These are phyloP conservation scores for Gymnocephalus cernua DNA, from an alignment of 2,113 vertebrate genomes.

Conservation along the genomic window DNA sequence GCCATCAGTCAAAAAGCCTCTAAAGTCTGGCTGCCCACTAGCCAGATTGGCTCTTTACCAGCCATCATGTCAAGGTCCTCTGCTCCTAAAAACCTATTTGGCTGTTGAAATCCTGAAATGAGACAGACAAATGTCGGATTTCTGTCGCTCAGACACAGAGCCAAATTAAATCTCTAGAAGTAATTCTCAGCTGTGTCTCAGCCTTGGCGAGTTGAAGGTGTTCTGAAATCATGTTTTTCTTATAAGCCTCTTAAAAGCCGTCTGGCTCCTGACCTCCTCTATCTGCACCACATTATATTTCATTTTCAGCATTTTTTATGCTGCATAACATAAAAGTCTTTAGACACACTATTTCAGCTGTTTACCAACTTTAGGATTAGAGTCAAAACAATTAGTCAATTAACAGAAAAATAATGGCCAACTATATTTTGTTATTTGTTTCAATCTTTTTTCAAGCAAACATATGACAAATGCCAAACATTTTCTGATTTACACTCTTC, in stretches of 20 bases:
- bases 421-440: not conserved
- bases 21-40: conserved; percentile 25
- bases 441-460: not conserved
- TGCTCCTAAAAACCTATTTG: not conserved
- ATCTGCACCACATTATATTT: conserved; percentile 19
- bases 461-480: too few species aligned
- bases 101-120: conserved; percentile 23
- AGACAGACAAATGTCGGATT: not conserved
- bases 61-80: not conserved
- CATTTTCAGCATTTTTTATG: conserved; percentile 8
- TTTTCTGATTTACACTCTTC: too few species aligned
- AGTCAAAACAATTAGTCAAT: not conserved
- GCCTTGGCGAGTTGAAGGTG: conserved; percentile 53
- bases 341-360: not conserved
- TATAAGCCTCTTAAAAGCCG: conserved; percentile 63
- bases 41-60: not conserved
- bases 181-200: conserved; percentile 33
- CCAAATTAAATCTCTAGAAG: conserved; percentile 19
- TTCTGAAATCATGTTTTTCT: conserved; percentile 52
- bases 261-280: conserved; percentile 61
- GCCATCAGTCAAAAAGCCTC: conserved; percentile 22
- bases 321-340: not conserved
- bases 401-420: not conserved
- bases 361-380: not conserved
- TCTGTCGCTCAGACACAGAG: not conserved